A percentile compares a stretch with the other conserved stretches of the same genome.
These are phyloP conservation scores for Eugnorisma glareosa DNA, from an alignment of 2,888 invertebrate genomes.

Conservation along the genomic window DNA sequence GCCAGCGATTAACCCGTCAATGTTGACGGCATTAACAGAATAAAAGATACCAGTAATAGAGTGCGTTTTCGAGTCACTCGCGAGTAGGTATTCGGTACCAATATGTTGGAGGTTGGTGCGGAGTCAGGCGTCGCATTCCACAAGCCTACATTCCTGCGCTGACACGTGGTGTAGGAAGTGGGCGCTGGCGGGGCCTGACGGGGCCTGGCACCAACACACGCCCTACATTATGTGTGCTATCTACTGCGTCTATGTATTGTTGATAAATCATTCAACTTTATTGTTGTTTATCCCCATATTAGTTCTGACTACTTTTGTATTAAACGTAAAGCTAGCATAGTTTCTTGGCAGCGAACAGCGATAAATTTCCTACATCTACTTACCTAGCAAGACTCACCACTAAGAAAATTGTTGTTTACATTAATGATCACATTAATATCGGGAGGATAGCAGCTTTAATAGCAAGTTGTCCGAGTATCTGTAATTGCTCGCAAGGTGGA, in stretches of 20 bases:
- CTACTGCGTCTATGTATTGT: slow-evolving; percentile 56
- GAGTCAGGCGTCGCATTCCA: slow-evolving; percentile 66
- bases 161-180: slow-evolving; percentile 73
- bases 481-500: slow-evolving; percentile 59
- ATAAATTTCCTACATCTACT: slow-evolving; percentile 43
- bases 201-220: slow-evolving; percentile 61
- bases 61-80: slow-evolving; percentile 53
- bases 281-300: slow-evolving; percentile 58
- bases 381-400: slow-evolving; percentile 45
- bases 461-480: slow-evolving; percentile 41
- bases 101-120: slow-evolving; percentile 58
- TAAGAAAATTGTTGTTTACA: slow-evolving; percentile 57
- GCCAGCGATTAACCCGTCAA: slow-evolving; percentile 47
- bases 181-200: slow-evolving; percentile 60
- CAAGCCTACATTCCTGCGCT: slow-evolving; percentile 68
- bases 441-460: slow-evolving; percentile 50
- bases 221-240: slow-evolving; percentile 53
- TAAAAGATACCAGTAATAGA: slow-evolving; percentile 41
- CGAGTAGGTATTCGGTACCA: slow-evolving; percentile 40
- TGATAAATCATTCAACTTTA: slow-evolving; percentile 63
- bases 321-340: slow-evolving; percentile 42
- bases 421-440: slow-evolving; percentile 62
- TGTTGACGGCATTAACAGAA: slow-evolving; percentile 41
- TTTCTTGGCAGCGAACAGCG: slow-evolving; percentile 47
- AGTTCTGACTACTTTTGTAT: slow-evolving; percentile 39